These are phyloP conservation scores for Contarinia nasturtii DNA, from an alignment of 1,140 invertebrate species.

Conservation along the genomic window DNA sequence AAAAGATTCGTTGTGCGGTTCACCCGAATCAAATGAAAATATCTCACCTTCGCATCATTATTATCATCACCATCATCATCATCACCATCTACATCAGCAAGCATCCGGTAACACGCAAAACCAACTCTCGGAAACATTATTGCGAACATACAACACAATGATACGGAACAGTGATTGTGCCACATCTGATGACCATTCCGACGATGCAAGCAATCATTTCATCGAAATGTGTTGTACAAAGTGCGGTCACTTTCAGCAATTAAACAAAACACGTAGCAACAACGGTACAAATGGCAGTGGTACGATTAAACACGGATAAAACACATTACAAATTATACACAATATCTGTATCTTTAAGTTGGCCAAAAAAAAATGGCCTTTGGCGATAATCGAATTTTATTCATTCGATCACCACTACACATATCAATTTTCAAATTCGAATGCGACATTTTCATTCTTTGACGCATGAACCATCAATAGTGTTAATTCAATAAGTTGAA, in stretches of 20 bases:
- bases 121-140: background rate
- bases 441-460: too few species aligned
- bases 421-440: too few species aligned
- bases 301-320: background rate
- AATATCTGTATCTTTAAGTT: too few species aligned
- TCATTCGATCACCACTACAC: too few species aligned
- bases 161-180: conserved; percentile 1
- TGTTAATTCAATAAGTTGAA: too few species aligned
- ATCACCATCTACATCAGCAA: background rate
- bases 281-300: background rate
- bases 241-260: conserved; percentile 8
- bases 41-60: conserved; percentile 4
- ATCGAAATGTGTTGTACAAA: conserved; percentile 10
- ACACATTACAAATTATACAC: too few species aligned
- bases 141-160: background rate
- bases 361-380: too few species aligned
- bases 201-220: conserved; percentile 4
- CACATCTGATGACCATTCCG: conserved; percentile 3
- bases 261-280: background rate
- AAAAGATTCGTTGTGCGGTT: conserved; percentile 5
- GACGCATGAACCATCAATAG: too few species aligned
- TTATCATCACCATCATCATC: too few species aligned
- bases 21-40: conserved; percentile 12
- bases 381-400: too few species aligned
- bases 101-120: background rate